Evolutionary conservation across 2,888 invertebrate genomes (phyloP).

Genomic region (Tupiocoris notatus): DNA sequence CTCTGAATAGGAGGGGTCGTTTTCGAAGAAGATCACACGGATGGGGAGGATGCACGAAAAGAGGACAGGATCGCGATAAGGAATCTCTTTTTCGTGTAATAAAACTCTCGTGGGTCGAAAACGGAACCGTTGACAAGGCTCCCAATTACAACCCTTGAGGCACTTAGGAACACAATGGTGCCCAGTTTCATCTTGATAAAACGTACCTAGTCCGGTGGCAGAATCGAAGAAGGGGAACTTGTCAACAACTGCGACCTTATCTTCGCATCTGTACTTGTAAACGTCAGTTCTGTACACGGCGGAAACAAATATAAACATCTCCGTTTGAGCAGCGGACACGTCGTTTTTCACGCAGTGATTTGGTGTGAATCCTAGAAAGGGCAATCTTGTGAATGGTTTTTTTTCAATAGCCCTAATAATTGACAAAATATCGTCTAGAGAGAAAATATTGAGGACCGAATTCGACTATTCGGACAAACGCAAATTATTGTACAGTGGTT

Average conservation of each 20-base stretch:
- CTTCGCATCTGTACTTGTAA: neutral
- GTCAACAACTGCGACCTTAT: constrained; percentile 23
- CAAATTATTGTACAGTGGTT: no score
- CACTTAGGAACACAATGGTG: constrained; percentile 24
- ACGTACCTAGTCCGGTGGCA: neutral
- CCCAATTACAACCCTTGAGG: constrained; percentile 36
- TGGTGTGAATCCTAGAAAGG: no score
- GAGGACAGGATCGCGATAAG: constrained; percentile 9
- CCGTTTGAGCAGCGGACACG: no score
- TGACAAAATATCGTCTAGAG: no score
- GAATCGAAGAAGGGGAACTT: constrained; percentile 1
- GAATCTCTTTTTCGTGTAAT: constrained; percentile 22
- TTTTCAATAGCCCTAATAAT: no score
- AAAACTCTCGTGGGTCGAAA: constrained; percentile 28
- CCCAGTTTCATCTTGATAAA: constrained; percentile 4
- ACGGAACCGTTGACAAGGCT: neutral
- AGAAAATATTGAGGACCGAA: no score
- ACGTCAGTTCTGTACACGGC: constrained; percentile 2
- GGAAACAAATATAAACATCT: constrained; percentile 33
- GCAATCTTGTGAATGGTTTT: no score
- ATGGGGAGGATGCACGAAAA: neutral
- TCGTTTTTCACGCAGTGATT: no score
- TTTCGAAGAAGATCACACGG: neutral
- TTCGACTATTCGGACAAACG: no score
- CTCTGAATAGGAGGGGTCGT: no score